Percentiles rank a stretch among this genome's conserved stretches.
phyloP scores from a whole-genome alignment of 2,888 invertebrate genomes.

The Achlya flavicornis region DNA sequence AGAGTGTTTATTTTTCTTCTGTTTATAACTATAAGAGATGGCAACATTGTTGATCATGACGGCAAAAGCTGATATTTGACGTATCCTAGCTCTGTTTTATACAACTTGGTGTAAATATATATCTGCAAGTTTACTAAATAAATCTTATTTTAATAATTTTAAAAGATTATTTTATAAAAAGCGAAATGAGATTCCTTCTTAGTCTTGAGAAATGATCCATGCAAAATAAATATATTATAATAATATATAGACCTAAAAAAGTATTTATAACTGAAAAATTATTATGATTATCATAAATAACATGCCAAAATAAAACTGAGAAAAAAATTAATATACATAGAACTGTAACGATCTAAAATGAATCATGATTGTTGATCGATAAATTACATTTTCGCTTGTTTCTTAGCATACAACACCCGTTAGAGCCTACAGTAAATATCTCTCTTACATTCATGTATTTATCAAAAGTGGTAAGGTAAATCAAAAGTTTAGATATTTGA shows the following conservation, averaged over 20 bases:
- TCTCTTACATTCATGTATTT: not conserved
- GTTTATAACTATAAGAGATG: not conserved
- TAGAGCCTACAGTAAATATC: not conserved
- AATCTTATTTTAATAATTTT: not conserved
- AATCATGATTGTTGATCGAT: not conserved
- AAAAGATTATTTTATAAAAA: slow-evolving; percentile 9
- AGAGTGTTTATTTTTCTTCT: not conserved
- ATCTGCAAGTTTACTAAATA: not conserved
- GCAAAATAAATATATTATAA: slow-evolving; percentile 7
- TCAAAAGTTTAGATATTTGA: not conserved
- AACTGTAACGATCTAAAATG: not conserved
- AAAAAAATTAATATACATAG: not conserved
- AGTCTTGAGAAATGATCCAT: slow-evolving; percentile 15
- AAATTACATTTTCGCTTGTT: slow-evolving; percentile 2
- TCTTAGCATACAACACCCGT: not conserved
- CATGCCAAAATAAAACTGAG: not conserved
- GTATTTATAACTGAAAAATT: not conserved
- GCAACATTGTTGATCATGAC: not conserved
- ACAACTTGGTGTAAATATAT: not conserved
- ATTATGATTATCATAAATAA: not conserved
- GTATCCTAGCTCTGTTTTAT: not conserved
- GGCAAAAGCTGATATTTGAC: not conserved
- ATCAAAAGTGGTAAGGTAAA: slow-evolving; percentile 1
- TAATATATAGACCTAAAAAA: not conserved
- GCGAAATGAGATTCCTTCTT: slow-evolving; percentile 22